A percentile compares a stretch with the other conserved stretches of the same genome.
phyloP scores from a whole-genome alignment of 2,888 invertebrate genomes.

The Apamea sordens region DNA sequence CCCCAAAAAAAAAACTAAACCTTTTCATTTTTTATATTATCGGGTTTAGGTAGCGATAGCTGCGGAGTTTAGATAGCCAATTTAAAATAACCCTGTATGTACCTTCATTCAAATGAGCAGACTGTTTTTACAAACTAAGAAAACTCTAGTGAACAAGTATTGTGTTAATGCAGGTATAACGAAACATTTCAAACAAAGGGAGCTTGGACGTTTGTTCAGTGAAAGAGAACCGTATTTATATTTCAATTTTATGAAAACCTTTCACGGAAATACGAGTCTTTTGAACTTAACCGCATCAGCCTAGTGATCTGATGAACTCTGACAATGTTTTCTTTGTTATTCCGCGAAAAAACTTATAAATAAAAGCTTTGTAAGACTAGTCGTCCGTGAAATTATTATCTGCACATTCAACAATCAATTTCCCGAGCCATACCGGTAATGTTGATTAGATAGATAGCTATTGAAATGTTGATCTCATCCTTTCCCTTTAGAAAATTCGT shows the following conservation, averaged over 20 bases:
- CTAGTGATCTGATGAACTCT: constrained; percentile 19
- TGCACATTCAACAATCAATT: constrained; percentile 61
- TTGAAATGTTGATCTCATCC: constrained; percentile 69
- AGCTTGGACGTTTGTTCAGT: constrained; percentile 30
- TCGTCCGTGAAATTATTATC: constrained; percentile 51
- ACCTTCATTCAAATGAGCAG: background rate
- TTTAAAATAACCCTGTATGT: background rate
- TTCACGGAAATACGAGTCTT: constrained; percentile 25
- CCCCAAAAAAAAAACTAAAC: too few relatives aligned
- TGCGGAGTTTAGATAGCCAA: too few relatives aligned
- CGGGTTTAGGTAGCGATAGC: too few relatives aligned
- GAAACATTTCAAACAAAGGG: constrained; percentile 45
- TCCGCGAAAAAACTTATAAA: constrained; percentile 10
- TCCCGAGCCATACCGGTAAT: constrained; percentile 55
- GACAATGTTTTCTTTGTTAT: constrained; percentile 18
- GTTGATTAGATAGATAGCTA: constrained; percentile 69
- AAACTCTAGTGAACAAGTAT: constrained; percentile 39
- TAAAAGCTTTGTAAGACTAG: constrained; percentile 16
- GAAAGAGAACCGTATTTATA: constrained; percentile 32
- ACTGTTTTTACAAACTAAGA: constrained; percentile 33
- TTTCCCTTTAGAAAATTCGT: constrained; percentile 63
- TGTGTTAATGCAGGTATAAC: constrained; percentile 47
- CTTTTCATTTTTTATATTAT: too few relatives aligned
- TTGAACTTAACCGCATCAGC: constrained; percentile 3
- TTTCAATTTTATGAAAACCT: constrained; percentile 36